Conservation (phyloP, 2,888 invertebrate genomes). For the Cephus spinipes region DNA sequence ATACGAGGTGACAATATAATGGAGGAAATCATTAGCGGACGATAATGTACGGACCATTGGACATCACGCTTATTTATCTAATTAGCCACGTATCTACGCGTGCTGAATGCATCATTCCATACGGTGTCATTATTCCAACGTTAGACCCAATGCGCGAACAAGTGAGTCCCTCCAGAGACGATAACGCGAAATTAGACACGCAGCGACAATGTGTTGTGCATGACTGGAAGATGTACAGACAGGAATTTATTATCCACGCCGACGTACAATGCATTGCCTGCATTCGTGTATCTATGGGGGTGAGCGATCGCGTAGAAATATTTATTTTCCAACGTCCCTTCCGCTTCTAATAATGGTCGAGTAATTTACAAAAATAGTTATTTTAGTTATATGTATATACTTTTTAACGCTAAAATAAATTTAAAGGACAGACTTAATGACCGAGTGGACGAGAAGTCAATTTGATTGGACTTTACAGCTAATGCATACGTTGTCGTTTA, state of each 20-base stretch:
- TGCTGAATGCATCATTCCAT: slow-evolving; percentile 20
- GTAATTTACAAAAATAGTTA: neutral
- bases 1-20: neutral
- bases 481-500: neutral
- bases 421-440: neutral
- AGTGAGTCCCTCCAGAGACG: slow-evolving; percentile 16
- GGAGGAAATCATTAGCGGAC: slow-evolving; percentile 10
- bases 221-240: slow-evolving; percentile 6
- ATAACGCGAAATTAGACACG: slow-evolving; percentile 23
- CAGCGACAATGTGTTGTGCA: slow-evolving; percentile 18
- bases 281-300: slow-evolving; percentile 17
- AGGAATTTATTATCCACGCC: slow-evolving; percentile 15
- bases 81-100: slow-evolving; percentile 19
- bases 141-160: slow-evolving; percentile 12
- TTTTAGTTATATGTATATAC: neutral
- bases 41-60: slow-evolving; percentile 5
- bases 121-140: slow-evolving; percentile 18
- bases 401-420: neutral
- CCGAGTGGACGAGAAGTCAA: too few relatives aligned
- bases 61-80: slow-evolving; percentile 20
- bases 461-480: neutral
- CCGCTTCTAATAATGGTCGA: neutral
- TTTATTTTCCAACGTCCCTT: neutral
- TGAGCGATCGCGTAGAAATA: slow-evolving; percentile 11
- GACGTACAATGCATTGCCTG: neutral